Percentiles rank a stretch among this genome's conserved stretches.
Conservation (phyloP, 2,888 invertebrate genomes). For the Plagiodera versicolora region DNA sequence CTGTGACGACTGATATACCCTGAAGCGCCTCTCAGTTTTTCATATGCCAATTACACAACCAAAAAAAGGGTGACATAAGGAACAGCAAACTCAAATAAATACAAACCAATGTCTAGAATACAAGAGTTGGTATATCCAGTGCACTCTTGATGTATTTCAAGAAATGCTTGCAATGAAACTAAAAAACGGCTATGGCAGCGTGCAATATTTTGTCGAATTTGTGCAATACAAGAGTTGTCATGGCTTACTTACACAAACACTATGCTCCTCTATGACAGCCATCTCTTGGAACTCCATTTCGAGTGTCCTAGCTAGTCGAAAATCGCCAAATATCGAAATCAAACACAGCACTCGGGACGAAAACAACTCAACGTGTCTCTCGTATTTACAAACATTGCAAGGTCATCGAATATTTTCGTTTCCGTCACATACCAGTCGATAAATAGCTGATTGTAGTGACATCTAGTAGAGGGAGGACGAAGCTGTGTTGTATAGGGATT, state of each 20-base stretch:
- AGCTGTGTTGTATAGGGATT: too few relatives aligned
- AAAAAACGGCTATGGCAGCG: background rate
- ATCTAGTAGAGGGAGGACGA: too few relatives aligned
- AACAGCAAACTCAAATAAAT: constrained; percentile 1
- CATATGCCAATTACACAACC: constrained; percentile 1
- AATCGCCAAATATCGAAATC: constrained; percentile 30
- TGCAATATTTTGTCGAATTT: constrained; percentile 13
- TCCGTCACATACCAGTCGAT: constrained; percentile 37
- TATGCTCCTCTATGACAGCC: constrained; percentile 66
- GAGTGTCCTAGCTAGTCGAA: constrained; percentile 39
- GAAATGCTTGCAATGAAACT: background rate
- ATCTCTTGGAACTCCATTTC: constrained; percentile 66
- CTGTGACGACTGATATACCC: background rate
- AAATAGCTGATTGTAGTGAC: constrained; percentile 9
- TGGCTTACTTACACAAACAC: constrained; percentile 59
- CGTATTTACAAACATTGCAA: constrained; percentile 78
- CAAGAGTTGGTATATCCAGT: background rate
- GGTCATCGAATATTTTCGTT: constrained; percentile 61
- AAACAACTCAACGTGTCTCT: constrained; percentile 61
- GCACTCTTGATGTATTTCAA: too few relatives aligned
- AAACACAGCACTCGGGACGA: constrained; percentile 34
- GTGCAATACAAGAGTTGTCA: constrained; percentile 34
- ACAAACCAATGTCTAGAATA: background rate
- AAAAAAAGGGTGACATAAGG: background rate
- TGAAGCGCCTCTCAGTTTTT: constrained; percentile 23